Conservation (phyloP, 2,113 vertebrate species). For the Cyanistes caeruleus region DNA sequence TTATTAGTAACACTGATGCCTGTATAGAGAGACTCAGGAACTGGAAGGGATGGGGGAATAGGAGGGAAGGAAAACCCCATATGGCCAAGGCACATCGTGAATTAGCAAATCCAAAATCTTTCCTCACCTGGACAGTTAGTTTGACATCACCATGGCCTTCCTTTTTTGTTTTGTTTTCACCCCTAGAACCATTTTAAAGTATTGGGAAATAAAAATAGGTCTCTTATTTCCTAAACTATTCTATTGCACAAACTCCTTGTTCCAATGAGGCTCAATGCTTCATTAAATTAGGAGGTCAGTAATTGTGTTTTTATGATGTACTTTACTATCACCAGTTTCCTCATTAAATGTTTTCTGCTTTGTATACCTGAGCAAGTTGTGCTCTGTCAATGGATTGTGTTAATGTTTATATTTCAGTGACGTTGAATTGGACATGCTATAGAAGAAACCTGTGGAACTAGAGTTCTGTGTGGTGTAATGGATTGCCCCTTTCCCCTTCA, state of each 20-base stretch:
- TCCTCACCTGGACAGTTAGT: not conserved
- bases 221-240: not conserved
- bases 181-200: not conserved
- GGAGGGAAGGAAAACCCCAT: not conserved
- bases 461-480: not conserved
- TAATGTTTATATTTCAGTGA: not conserved
- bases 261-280: not conserved
- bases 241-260: not conserved
- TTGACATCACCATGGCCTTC: not conserved
- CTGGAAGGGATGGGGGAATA: not conserved
- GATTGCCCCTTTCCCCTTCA: not conserved
- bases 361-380: not conserved
- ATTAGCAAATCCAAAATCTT: not conserved
- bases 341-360: not conserved
- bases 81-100: not conserved
- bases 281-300: not conserved
- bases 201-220: not conserved
- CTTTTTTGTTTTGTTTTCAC: not conserved
- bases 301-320: not conserved
- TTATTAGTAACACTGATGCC: not conserved
- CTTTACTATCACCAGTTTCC: not conserved
- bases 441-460: not conserved
- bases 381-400: not conserved
- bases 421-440: not conserved
- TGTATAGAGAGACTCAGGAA: not conserved